A percentile compares a stretch with the other conserved stretches of the same genome.
Conservation (phyloP, 53 echinoderm and acorn worm species). For the Pentamera pediparva region DNA sequence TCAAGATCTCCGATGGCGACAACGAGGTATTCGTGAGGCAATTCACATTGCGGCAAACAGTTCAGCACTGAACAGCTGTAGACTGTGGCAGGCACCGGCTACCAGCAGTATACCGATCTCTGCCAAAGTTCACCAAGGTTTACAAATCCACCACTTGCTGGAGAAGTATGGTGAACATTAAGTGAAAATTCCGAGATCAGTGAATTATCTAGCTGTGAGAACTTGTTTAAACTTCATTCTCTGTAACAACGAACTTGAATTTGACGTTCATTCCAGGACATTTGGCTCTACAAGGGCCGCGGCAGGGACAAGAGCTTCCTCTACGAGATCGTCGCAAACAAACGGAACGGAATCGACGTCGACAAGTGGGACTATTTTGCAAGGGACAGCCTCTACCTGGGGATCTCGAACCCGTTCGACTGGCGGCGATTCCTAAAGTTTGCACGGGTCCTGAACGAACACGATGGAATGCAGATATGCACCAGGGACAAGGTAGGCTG, state of each 20-base stretch:
- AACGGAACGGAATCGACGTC: slow-evolving; percentile 89
- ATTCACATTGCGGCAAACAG: no score
- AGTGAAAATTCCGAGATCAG: no score
- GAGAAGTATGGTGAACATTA: not conserved
- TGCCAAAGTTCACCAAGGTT: no score
- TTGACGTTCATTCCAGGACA: slow-evolving; percentile 15
- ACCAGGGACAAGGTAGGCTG: slow-evolving; percentile 83
- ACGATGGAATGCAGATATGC: slow-evolving; percentile 80
- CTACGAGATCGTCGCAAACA: slow-evolving; percentile 95
- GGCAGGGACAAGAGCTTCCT: slow-evolving; percentile 65
- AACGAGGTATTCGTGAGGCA: no score
- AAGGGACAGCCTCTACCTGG: slow-evolving; percentile 79
- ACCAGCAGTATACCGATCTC: no score
- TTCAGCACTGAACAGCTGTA: no score
- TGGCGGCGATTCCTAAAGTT: slow-evolving; percentile 79
- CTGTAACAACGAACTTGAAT: not conserved
- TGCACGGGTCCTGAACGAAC: slow-evolving; percentile 66
- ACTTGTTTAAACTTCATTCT: no score
- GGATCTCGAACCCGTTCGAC: slow-evolving; percentile 84
- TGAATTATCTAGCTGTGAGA: no score
- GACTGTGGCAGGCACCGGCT: no score
- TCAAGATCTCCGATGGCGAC: no score
- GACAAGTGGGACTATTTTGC: slow-evolving; percentile 99
- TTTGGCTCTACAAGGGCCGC: slow-evolving; percentile 66
- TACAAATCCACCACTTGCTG: no score